Evolutionary conservation across 1,140 invertebrate genomes (phyloP), one percentile per base, ranked within the genome.

Genomic region (Propsilocerus akamusi): DNA sequence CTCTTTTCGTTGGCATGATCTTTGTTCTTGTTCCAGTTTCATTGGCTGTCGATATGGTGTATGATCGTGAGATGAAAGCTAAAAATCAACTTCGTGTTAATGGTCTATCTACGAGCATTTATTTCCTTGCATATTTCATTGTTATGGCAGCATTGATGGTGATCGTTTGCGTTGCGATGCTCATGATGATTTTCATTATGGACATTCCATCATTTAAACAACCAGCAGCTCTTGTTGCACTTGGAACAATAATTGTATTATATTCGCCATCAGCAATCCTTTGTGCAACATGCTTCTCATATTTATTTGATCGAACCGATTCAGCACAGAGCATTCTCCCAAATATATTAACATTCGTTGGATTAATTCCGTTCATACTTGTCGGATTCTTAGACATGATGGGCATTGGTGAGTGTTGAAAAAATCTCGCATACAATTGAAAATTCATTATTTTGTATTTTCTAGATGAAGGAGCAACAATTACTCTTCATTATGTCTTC

Each of bases 31-130:
- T 87, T 26, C 79, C 85, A 0, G 76, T 85, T 47, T 81, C 78
- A 26, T 68, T 89, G 54, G 80, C 78, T 10, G 75, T 84, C n/a
- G 82, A 86, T 51, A 77, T 88, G 66, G 85, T 89, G 1, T 78
- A 83, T 57, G 86, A 90, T 67, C 70, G 84, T 63, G 81, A 89
- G 84, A 80, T 80, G 49, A 83, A 83, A 68, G 77, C 82, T 2
- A 83, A 84, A 64, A 86, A 86, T 62, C 84, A 88, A 57, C 68
- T 90, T 8, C 71, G 86, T 23, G 80, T 89, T 22, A 86, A 89
- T 62, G 86, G 87, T 1, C 63, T 90, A 22, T 76, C 79, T 4
- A 81, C 83, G 59, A 68, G 69, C 46, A 72, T 86, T 64, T 91
- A 92, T 61, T 90, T 86, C 64, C 60, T 77, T 1, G 79, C 80